Evolutionary conservation across 1,140 invertebrate species (phyloP).

Genomic region (Mamestra configurata): DNA sequence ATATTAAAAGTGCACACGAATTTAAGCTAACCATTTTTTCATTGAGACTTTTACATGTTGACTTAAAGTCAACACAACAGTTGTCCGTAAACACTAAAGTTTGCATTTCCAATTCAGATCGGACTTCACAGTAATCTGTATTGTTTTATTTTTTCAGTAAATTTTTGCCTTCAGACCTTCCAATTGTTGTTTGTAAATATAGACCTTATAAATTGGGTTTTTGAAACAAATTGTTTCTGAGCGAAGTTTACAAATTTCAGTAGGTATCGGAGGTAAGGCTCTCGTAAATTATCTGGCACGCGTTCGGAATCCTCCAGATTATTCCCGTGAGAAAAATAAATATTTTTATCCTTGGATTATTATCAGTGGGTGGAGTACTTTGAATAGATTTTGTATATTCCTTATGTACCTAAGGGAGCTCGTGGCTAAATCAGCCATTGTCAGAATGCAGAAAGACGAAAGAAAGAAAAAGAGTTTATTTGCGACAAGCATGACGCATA

Average conservation of each 20-base stretch:
- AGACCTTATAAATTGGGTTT: constrained; percentile 27
- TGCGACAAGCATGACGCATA: too few relatives aligned
- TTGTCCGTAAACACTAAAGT: not conserved
- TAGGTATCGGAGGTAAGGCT: not conserved
- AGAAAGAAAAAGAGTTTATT: too few relatives aligned
- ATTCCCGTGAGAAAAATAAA: constrained; percentile 33
- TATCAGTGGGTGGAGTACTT: not conserved
- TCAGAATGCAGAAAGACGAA: too few relatives aligned
- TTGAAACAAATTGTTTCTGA: constrained; percentile 38
- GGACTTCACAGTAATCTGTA: not conserved
- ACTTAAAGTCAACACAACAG: not conserved
- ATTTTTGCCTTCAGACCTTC: not conserved
- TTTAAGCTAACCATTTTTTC: too few relatives aligned
- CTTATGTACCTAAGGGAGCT: too few relatives aligned
- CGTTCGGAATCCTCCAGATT: constrained; percentile 32
- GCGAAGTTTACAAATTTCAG: constrained; percentile 37
- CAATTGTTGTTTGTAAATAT: constrained; percentile 16
- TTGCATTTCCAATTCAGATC: constrained; percentile 5
- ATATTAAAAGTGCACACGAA: too few relatives aligned
- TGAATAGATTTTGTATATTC: not conserved
- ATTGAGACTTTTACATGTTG: not conserved
- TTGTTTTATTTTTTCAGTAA: not conserved
- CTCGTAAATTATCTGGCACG: constrained; percentile 33
- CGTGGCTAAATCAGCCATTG: too few relatives aligned
- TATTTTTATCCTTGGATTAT: constrained; percentile 24